Base-by-base conservation (phyloP, 1,140 invertebrate species). In the Apolygus lucorum region DNA sequence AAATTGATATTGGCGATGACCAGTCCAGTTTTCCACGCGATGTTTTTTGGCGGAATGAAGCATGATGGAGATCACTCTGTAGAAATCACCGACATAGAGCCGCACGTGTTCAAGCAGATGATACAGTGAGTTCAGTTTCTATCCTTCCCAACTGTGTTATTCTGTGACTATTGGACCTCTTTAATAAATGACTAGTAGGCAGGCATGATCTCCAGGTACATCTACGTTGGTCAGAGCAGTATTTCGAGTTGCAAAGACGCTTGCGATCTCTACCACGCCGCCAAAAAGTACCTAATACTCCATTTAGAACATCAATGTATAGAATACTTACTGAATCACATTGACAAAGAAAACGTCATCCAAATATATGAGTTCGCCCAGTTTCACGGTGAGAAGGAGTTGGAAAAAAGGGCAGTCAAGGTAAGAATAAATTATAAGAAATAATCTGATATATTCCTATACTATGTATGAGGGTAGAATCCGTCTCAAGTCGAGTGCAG, bases 281-380 rank as follows among this genome's bases (percentile, higher is more conserved):
- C 90, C 14, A 93, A 93, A 74, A 93, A 93, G 74, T 93, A 93
- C 74, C 90, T 93, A 88, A 76, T 93, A 22, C 90, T 90, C 0
- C 84, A 87, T 77, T 80, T 93, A 2, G 88, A 92, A 0, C 86
- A 90, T 70, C 84, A 90, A 74, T 93, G 91, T 75, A 91, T 88
- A 0, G 84, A 86, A 69, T 92, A 87, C 77, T 79, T 93, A 28
- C 91, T 88, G 87, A 87, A 85, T 0, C 89, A 92, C 77, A 78
- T 93, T 1, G 85, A 87, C 71, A 84, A 89, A 0, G 87, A 86
- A 71, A 92, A 91, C 79, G 90, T 88, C 4, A 92, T 90, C 74
- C 80, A 89, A 70, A 88, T 90, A 4, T 92, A 91, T 77, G 91
- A 92, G 76, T 92, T 93, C 83, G 89, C 90, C 0, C 87, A 88